Evolutionary conservation across 2,113 vertebrate species (phyloP), one percentile per base, ranked within the genome.

Genomic region (Xiphorhynchus elegans): DNA sequence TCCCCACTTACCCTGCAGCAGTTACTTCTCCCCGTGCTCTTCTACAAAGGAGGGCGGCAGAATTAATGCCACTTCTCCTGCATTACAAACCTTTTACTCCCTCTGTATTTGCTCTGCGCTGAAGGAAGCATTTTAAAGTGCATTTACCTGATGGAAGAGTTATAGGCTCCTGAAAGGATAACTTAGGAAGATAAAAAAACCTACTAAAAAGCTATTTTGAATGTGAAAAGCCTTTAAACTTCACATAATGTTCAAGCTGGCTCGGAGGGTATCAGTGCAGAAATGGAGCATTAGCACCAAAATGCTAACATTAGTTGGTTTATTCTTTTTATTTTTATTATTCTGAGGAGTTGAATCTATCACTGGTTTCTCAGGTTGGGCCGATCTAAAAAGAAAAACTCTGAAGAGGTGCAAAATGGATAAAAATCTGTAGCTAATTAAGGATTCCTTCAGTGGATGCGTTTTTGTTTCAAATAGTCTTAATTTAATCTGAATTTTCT

Each of bases 161-260:
- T 95, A 74, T 3, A 25, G n/a, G 49, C 84, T 78, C 70, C 28
- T 89, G 49, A 95, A 95, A 78, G 49, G 70, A 74, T 72, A 95
- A 87, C 8, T 1, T 66, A 46, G 53, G 19, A 64, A 79, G 69
- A 86, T 55, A 68, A 86, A 84, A 47, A 93, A 93, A 81, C 7
- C 39, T 67, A 31, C 87, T 66, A 75, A 87, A 91, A 84, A 82
- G 69, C 63, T 70, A 60, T 63, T 91, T 89, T 68, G 40, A 76
- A 92, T 93, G 78, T 53, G 84, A 86, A 88, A 91, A 92, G 81
- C 80, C 87, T 95, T 91, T 83, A 94, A 88, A 77, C 44, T 58
- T 79, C 66, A 44, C 59, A 40, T 18, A n/a, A 90, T 35, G 73
- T 67, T 95, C 74, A 78, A 78, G 74, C 44, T n/a, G 28, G 44